Evolutionary conservation across 2,113 vertebrate species (phyloP).

Genomic region (Brienomyrus longianalis): DNA sequence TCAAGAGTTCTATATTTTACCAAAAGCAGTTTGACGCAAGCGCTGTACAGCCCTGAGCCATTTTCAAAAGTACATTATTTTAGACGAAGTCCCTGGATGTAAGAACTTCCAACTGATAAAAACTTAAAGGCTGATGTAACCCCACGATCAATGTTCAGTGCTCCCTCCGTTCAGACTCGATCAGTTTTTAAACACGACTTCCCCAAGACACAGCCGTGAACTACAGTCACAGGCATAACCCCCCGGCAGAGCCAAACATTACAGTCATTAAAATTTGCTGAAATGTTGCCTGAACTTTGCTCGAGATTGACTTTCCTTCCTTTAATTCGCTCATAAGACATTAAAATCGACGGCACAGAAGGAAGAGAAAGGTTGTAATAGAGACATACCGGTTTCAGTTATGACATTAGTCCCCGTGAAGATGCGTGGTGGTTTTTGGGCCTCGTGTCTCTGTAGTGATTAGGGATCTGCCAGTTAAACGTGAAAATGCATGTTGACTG

Average conservation of each 20-base stretch:
- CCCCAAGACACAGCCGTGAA: background rate
- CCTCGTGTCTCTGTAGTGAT: background rate
- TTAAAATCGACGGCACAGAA: background rate
- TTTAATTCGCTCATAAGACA: background rate
- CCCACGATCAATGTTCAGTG: background rate
- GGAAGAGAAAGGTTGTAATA: background rate
- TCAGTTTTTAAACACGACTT: background rate
- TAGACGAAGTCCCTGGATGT: background rate
- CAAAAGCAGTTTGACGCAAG: background rate
- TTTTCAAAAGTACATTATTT: background rate
- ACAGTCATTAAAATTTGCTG: background rate
- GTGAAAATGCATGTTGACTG: background rate
- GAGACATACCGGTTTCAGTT: background rate
- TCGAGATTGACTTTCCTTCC: background rate
- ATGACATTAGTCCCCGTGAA: background rate
- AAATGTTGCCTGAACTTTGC: background rate
- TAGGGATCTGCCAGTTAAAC: background rate
- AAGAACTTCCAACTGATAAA: background rate
- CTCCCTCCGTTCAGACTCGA: background rate
- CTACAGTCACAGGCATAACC: background rate
- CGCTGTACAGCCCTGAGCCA: background rate
- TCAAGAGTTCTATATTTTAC: background rate
- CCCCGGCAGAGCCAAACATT: background rate
- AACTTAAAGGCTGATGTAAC: background rate
- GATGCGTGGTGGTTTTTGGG: background rate